phyloP scores from a whole-genome alignment of 2,113 vertebrate species.

The Platichthys flesus region DNA sequence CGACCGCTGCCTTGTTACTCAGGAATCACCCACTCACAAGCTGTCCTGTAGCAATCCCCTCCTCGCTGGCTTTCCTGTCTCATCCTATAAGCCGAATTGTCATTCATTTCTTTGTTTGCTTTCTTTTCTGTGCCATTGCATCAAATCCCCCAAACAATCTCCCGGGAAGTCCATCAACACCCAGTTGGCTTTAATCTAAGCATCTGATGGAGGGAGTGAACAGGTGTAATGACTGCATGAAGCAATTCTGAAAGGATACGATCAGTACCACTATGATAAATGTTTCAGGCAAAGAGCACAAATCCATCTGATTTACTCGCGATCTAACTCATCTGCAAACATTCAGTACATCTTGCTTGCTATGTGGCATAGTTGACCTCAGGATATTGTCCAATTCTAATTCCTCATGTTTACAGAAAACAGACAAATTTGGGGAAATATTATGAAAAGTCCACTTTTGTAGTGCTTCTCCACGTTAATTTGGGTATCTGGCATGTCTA shows the following conservation, averaged over 20 bases:
- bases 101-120: not conserved
- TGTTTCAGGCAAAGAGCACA: not conserved
- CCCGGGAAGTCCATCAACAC: not conserved
- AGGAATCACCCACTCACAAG: slow-evolving; percentile 4
- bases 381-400: too few species aligned
- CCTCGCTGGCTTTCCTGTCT: not conserved
- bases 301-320: not conserved
- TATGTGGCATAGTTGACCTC: too few species aligned
- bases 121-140: not conserved
- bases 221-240: too few species aligned
- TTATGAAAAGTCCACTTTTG: too few species aligned
- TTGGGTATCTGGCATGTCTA: too few species aligned
- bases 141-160: not conserved
- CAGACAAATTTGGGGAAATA: too few species aligned
- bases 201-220: not conserved
- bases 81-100: not conserved
- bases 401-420: too few species aligned
- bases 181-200: not conserved
- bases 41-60: not conserved
- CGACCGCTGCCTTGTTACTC: not conserved
- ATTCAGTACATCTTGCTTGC: too few species aligned
- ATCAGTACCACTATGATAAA: not conserved
- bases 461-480: too few species aligned
- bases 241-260: not conserved
- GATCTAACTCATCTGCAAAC: not conserved